These are phyloP conservation scores for Eulemur mongoz DNA, from an alignment of 2,797 vertebrate species.

Conservation along the genomic window DNA sequence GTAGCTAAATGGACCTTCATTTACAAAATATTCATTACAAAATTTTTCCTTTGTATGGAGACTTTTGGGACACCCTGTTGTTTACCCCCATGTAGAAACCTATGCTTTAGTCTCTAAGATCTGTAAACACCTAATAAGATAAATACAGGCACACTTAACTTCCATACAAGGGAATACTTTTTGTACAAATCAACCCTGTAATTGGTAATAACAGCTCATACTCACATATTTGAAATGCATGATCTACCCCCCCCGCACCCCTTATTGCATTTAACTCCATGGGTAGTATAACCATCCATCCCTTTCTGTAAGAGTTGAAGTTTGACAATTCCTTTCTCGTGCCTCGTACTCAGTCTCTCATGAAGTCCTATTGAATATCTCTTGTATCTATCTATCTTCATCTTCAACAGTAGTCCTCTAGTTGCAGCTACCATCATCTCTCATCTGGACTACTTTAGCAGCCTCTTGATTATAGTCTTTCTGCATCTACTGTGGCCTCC, in stretches of 20 bases:
- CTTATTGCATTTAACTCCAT: neutral
- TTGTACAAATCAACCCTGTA: neutral
- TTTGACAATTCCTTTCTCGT: neutral
- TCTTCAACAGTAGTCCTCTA: neutral
- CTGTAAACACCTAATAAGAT: neutral
- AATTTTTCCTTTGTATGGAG: too few relatives aligned
- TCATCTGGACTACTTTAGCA: neutral
- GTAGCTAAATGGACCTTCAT: too few relatives aligned
- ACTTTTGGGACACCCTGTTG: too few relatives aligned
- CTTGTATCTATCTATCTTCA: neutral
- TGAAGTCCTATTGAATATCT: neutral
- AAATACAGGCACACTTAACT: neutral
- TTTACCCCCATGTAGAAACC: neutral
- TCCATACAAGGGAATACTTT: neutral
- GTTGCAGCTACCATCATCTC: neutral
- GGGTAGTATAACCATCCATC: neutral
- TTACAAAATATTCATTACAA: too few relatives aligned
- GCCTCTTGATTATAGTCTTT: neutral
- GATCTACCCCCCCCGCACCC: neutral
- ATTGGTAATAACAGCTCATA: neutral
- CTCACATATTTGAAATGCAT: neutral
- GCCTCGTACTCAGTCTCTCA: neutral
- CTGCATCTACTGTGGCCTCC: neutral
- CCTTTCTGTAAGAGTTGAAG: neutral
- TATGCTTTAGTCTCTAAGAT: conserved; percentile 12